Percentiles rank a stretch among this genome's conserved stretches.
phyloP scores from a whole-genome alignment of 2,113 vertebrate genomes.

The Platichthys flesus region DNA sequence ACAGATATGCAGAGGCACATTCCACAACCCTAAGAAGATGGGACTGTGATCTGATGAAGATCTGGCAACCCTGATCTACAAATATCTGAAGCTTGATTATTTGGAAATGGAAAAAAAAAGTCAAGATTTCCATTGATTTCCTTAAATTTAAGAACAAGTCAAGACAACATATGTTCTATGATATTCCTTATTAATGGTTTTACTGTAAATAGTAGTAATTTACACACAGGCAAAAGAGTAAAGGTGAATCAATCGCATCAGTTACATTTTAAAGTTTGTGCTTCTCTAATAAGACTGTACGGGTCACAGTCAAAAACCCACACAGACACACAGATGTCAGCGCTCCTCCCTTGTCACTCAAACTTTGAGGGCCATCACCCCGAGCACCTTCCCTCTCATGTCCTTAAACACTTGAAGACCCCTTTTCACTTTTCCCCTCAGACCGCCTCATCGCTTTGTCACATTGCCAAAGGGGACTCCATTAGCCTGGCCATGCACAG shows the following conservation, averaged over 20 bases:
- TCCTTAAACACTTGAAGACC: constrained; percentile 93
- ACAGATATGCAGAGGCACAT: constrained; percentile 77
- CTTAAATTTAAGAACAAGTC: too few relatives aligned
- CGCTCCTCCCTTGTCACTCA: constrained; percentile 81
- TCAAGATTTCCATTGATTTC: too few relatives aligned
- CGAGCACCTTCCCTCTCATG: constrained; percentile 87
- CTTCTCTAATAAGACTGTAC: constrained; percentile 1
- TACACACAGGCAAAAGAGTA: not conserved
- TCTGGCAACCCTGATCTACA: not conserved
- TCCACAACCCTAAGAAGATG: constrained; percentile 76
- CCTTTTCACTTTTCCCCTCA: constrained; percentile 89
- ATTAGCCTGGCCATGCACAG: constrained; percentile 90
- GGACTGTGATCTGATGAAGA: constrained; percentile 30
- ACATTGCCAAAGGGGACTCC: constrained; percentile 94
- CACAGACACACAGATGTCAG: constrained; percentile 59
- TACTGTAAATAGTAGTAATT: not conserved
- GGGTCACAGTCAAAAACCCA: constrained; percentile 78
- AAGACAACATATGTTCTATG: too few relatives aligned
- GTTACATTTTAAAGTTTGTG: constrained; percentile 4
- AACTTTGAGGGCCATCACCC: constrained; percentile 81
- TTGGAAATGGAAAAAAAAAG: not conserved
- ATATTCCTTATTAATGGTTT: too few relatives aligned
- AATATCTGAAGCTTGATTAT: constrained; percentile 15
- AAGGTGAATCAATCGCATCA: not conserved
- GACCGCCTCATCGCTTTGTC: constrained; percentile 94